Conservation (phyloP, 1,140 invertebrate species). For the Zaprionus kolodkinae region DNA sequence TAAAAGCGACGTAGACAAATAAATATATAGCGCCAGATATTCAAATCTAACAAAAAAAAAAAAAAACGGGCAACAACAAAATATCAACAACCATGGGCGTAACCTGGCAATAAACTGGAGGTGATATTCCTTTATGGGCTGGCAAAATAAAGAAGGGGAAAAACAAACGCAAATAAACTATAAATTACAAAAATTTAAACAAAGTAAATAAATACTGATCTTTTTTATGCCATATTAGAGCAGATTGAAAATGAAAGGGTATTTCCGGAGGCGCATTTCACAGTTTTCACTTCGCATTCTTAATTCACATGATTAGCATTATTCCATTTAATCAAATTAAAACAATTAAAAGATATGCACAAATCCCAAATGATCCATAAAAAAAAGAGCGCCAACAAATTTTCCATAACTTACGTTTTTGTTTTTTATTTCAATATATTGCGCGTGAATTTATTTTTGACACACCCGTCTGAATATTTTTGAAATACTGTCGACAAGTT, state of each 20-base stretch:
- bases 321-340: slow-evolving; percentile 54
- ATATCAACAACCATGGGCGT: slow-evolving; percentile 28
- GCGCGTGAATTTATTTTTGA: slow-evolving; percentile 57
- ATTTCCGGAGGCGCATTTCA: not conserved
- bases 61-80: slow-evolving; percentile 6
- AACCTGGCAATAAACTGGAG: slow-evolving; percentile 40
- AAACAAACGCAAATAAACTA: slow-evolving; percentile 48
- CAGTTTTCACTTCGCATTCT: not conserved
- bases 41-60: slow-evolving; percentile 37
- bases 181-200: slow-evolving; percentile 58
- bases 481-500: slow-evolving; percentile 75
- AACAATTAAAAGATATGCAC: slow-evolving; percentile 62
- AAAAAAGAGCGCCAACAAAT: slow-evolving; percentile 60
- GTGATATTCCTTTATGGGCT: slow-evolving; percentile 21
- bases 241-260: slow-evolving; percentile 32
- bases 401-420: slow-evolving; percentile 74
- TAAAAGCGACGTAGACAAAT: slow-evolving; percentile 73
- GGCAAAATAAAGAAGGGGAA: slow-evolving; percentile 33
- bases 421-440: slow-evolving; percentile 27
- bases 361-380: slow-evolving; percentile 77
- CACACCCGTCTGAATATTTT: slow-evolving; percentile 69
- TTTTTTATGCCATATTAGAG: not conserved
- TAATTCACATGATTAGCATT: slow-evolving; percentile 13
- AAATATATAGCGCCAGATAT: slow-evolving; percentile 63
- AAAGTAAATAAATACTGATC: slow-evolving; percentile 13